Evolutionary conservation across 2,113 vertebrate species (phyloP).

Genomic region (Phycodurus eques): DNA sequence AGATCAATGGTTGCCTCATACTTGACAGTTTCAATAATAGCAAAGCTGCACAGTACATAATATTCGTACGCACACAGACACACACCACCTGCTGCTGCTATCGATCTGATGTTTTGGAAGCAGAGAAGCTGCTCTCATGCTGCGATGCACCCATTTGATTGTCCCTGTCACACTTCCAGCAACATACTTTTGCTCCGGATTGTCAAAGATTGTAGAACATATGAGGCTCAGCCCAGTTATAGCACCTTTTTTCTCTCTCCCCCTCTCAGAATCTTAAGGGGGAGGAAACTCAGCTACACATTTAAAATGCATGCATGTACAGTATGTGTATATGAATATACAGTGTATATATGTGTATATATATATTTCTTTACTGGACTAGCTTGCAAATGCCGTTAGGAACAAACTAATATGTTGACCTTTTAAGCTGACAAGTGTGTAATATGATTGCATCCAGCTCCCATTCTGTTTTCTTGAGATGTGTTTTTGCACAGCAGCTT

Average conservation of each 20-base stretch:
- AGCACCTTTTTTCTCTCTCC: neutral
- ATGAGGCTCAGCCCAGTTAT: neutral
- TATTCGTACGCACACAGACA: slow-evolving; percentile 23
- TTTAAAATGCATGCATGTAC: slow-evolving; percentile 7
- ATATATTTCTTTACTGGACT: slow-evolving; percentile 11
- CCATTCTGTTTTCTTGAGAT: slow-evolving; percentile 44
- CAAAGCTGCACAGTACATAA: slow-evolving; percentile 30
- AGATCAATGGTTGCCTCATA: slow-evolving; percentile 28
- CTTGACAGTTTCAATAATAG: slow-evolving; percentile 42
- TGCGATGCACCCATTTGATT: slow-evolving; percentile 26
- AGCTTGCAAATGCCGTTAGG: slow-evolving; percentile 20
- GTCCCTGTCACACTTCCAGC: slow-evolving; percentile 20
- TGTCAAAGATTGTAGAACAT: slow-evolving; percentile 14
- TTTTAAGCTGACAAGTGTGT: slow-evolving; percentile 72
- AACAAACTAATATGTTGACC: slow-evolving; percentile 67
- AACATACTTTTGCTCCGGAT: slow-evolving; percentile 2
- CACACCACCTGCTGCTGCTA: slow-evolving; percentile 12
- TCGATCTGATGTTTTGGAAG: slow-evolving; percentile 34
- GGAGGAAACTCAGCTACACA: neutral
- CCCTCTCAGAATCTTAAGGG: neutral
- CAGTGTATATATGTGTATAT: neutral
- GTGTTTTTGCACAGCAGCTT: slow-evolving; percentile 33
- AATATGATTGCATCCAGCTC: slow-evolving; percentile 59
- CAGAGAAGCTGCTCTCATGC: slow-evolving; percentile 7
- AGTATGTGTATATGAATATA: neutral